These are phyloP conservation scores for Pseudomugil gertrudae DNA, from an alignment of 2,797 vertebrate species.

Conservation along the genomic window DNA sequence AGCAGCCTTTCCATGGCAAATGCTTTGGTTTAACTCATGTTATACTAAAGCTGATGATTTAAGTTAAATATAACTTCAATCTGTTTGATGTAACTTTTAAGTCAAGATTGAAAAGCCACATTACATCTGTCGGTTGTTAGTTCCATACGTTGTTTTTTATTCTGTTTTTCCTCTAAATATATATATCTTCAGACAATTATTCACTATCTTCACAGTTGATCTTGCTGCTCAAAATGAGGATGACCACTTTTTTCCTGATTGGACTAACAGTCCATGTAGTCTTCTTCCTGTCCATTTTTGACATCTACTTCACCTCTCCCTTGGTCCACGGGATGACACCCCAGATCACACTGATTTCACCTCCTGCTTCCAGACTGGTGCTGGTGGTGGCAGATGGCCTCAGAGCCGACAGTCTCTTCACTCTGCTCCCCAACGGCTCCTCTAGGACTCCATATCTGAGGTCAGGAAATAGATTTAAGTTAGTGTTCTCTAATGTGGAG, in stretches of 20 bases:
- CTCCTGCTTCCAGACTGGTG: conserved; percentile 90
- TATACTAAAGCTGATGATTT: conserved; percentile 8
- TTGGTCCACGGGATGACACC: conserved; percentile 96
- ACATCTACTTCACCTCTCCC: conserved; percentile 98
- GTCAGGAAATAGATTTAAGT: conserved; percentile 66
- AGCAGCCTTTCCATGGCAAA: conserved; percentile 10
- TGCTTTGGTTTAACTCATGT: conserved; percentile 9
- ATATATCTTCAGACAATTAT: background rate
- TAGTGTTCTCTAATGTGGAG: background rate
- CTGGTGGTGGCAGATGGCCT: conserved; percentile 95
- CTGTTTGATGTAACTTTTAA: conserved; percentile 6
- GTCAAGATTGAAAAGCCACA: background rate
- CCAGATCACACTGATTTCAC: conserved; percentile 79
- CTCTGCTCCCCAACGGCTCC: conserved; percentile 71
- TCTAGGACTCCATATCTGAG: conserved; percentile 88
- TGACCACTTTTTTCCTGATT: conserved; percentile 86
- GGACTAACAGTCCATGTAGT: conserved; percentile 91
- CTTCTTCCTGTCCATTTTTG: conserved; percentile 96
- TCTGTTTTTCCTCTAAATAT: background rate
- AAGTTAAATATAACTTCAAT: background rate
- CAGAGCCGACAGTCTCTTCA: conserved; percentile 89
- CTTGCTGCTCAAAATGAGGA: conserved; percentile 72
- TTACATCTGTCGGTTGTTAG: background rate
- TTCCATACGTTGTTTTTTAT: background rate
- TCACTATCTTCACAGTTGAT: background rate